Evolutionary conservation across 2,113 vertebrate genomes (phyloP).

Genomic region (Solenodon paradoxus): DNA sequence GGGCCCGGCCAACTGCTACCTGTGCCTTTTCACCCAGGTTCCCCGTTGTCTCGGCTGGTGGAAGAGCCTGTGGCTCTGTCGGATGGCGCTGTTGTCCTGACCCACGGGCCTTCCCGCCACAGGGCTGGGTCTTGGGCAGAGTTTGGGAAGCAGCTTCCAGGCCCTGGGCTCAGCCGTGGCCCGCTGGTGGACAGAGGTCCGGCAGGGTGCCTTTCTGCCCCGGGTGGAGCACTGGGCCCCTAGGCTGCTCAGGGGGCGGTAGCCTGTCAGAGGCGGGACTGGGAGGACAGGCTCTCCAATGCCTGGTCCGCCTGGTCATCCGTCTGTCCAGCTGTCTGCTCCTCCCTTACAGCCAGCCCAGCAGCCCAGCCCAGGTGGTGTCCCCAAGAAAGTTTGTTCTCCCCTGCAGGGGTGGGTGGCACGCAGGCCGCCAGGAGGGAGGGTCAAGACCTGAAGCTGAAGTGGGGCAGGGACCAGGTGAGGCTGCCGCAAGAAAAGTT

Average conservation of each 20-base stretch:
- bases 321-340: neutral
- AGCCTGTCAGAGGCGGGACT: neutral
- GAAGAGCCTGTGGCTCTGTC: slow-evolving; percentile 31
- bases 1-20: slow-evolving; percentile 19
- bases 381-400: slow-evolving; percentile 55
- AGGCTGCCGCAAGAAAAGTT: slow-evolving; percentile 68
- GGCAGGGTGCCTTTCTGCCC: neutral
- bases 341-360: neutral
- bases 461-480: neutral
- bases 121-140: neutral
- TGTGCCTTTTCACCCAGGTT: slow-evolving; percentile 50
- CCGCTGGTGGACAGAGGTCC: neutral
- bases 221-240: neutral
- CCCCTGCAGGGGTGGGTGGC: neutral
- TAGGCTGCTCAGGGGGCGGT: neutral
- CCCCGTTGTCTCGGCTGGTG: slow-evolving; percentile 33
- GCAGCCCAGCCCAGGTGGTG: neutral
- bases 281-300: neutral
- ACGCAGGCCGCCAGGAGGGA: neutral
- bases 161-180: neutral
- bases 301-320: slow-evolving; percentile 7
- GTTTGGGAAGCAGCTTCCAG: neutral
- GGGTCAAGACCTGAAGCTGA: neutral
- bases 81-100: neutral
- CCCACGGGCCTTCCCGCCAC: neutral